Conservation (phyloP, 2,113 vertebrate genomes). For the Campylomormyrus numenius region DNA sequence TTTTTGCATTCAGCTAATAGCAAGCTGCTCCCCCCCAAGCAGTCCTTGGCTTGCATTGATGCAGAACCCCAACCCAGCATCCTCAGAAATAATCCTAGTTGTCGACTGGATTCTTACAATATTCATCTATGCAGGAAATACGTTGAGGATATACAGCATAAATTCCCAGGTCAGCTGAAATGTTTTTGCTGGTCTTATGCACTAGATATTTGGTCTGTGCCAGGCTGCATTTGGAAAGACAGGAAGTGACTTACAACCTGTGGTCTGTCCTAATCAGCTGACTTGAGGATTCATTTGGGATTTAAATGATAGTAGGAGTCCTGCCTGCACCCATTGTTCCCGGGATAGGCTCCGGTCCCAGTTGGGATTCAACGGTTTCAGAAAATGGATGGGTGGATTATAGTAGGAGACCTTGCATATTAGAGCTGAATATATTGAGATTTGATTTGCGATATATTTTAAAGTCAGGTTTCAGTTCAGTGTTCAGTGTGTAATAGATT, state of each 20-base stretch:
- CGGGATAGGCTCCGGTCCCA: too few relatives aligned
- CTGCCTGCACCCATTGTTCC: too few relatives aligned
- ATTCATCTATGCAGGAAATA: slow-evolving; percentile 30
- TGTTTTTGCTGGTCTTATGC: background rate
- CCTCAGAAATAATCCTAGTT: slow-evolving; percentile 25
- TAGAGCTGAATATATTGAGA: too few relatives aligned
- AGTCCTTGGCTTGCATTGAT: background rate
- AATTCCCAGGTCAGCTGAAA: slow-evolving; percentile 74
- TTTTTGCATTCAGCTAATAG: background rate
- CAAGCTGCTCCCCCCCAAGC: background rate
- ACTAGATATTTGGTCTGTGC: slow-evolving; percentile 27
- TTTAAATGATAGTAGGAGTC: slow-evolving; percentile 54
- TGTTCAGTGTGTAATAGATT: too few relatives aligned
- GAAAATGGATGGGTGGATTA: too few relatives aligned
- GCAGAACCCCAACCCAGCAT: background rate
- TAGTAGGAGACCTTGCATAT: too few relatives aligned
- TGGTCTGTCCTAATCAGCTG: slow-evolving; percentile 52
- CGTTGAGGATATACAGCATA: slow-evolving; percentile 59
- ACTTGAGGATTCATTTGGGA: slow-evolving; percentile 54
- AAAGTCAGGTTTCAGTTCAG: too few relatives aligned
- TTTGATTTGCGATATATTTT: too few relatives aligned
- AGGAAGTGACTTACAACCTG: slow-evolving; percentile 51
- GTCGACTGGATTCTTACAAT: slow-evolving; percentile 18
- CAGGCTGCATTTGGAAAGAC: slow-evolving; percentile 24
- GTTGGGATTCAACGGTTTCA: too few relatives aligned